Evolutionary conservation across 2,888 invertebrate species (phyloP), one percentile per base, ranked within the genome.

Genomic region (Dyspetes luteomarginatus): DNA sequence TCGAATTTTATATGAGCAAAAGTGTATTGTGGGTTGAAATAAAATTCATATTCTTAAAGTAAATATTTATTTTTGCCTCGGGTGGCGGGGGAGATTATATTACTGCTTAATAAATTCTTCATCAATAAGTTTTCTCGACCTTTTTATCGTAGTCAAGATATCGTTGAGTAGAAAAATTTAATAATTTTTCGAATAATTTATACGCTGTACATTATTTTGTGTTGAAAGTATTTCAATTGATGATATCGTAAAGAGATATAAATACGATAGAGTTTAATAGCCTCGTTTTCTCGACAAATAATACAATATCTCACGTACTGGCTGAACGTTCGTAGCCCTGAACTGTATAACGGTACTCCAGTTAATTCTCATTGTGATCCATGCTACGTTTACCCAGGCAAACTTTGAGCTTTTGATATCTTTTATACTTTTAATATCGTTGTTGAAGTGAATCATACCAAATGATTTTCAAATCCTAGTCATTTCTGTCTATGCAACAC

Each of bases 261-360:
- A 36, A 76, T 60, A 60, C 28, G 60, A 77, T 78, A 58, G 48
- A 30, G 56, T 50, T n/a, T 28, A 58, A 71, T 80, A 45, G 76
- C 60, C 71, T 72, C 58, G 71, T 75, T 69, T n/a, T 74, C 65
- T 19, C 69, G 62, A 64, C 45, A n/a, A 71, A 26, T 19, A 19
- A 19, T 48, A 19, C 52, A 52, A 48, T 12, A 56, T 56, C 28
- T 4, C 3, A 56, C 30, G 28, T 15, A 7, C 17, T 12, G 24
- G 60, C 30, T 71, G 30, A 60, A 60, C 60, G 62, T 30, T 69
- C 30, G 30, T 58, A 68, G 28, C 26, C 45, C 43, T 30, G 24
- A 58, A 56, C 30, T n/a, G n/a, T n/a, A n/a, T 19, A 26, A 19
- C 50, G 50, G n/a, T 60, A 28, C 60, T 43, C 24, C 5, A 60